phyloP scores from a whole-genome alignment of 2,888 invertebrate genomes.

The Mycalesis mineus region DNA sequence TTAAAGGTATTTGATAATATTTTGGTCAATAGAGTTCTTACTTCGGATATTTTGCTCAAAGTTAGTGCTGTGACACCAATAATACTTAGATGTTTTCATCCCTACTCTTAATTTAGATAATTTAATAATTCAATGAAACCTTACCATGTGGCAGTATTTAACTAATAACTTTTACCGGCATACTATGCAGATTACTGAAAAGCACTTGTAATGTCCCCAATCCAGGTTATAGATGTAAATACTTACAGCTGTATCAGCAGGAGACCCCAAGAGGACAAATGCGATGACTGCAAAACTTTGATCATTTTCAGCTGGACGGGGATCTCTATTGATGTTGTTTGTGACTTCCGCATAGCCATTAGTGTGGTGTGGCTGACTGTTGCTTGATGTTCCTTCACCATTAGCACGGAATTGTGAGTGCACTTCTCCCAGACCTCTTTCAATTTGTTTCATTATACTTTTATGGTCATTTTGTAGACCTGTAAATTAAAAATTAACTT shows the following conservation, averaged over 20 bases:
- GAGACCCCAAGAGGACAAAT: slow-evolving; percentile 85
- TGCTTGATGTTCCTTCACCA: slow-evolving; percentile 25
- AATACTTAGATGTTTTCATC: no score
- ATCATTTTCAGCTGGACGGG: slow-evolving; percentile 32
- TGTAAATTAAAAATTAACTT: slow-evolving; percentile 46
- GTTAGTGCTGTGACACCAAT: no score
- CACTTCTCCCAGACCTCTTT: slow-evolving; percentile 83
- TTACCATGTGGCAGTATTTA: no score
- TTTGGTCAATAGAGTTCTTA: no score
- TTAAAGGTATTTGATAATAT: no score
- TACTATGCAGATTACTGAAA: no score
- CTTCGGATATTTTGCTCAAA: no score
- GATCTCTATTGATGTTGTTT: slow-evolving; percentile 17
- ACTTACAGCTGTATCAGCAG: slow-evolving; percentile 89
- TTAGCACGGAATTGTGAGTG: slow-evolving; percentile 63
- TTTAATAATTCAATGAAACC: no score
- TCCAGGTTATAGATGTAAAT: no score
- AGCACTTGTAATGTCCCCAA: no score
- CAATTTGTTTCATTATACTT: slow-evolving; percentile 89
- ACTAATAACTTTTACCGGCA: no score
- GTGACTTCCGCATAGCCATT: not conserved
- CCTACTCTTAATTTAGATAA: no score
- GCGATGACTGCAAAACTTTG: slow-evolving; percentile 82
- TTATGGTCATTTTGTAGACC: slow-evolving; percentile 94
- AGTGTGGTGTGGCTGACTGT: slow-evolving; percentile 3